Conservation (phyloP, 2,113 vertebrate species). For the Tamias sibiricus region DNA sequence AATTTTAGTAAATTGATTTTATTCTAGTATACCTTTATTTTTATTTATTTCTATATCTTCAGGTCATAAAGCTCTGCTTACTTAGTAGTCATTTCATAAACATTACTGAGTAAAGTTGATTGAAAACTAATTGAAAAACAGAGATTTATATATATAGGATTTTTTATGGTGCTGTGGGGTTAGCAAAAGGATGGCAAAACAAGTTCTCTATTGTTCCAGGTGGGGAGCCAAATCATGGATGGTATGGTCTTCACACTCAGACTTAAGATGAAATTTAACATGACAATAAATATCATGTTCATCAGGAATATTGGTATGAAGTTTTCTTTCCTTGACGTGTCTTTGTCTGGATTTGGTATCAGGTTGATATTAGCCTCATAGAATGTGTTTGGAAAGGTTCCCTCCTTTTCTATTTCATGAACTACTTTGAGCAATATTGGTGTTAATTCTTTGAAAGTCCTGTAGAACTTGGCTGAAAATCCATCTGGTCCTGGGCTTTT, state of each 20-base stretch:
- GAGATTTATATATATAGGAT: not conserved
- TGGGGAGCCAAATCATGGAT: not conserved
- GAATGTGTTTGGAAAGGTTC: too few species aligned
- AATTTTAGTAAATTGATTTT: not conserved
- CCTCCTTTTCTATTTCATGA: too few species aligned
- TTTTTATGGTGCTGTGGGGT: not conserved
- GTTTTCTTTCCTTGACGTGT: too few species aligned
- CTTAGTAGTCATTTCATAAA: not conserved
- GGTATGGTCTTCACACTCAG: not conserved
- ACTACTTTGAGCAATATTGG: too few species aligned
- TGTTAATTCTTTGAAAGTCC: too few species aligned
- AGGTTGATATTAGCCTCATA: too few species aligned
- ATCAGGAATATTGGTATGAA: too few species aligned
- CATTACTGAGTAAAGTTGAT: not conserved
- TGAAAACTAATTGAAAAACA: not conserved
- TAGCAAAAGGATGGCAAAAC: not conserved
- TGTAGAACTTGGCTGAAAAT: too few species aligned
- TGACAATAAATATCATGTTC: not conserved
- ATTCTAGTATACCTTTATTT: not conserved
- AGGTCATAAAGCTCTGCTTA: not conserved
- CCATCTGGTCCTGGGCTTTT: too few species aligned
- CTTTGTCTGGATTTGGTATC: too few species aligned
- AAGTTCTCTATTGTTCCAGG: not conserved
- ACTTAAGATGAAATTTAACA: not conserved
- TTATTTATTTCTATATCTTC: not conserved